Percentiles rank a stretch among this genome's conserved stretches.
phyloP scores from a whole-genome alignment of 2,113 vertebrate species.

The Colaptes auratus region DNA sequence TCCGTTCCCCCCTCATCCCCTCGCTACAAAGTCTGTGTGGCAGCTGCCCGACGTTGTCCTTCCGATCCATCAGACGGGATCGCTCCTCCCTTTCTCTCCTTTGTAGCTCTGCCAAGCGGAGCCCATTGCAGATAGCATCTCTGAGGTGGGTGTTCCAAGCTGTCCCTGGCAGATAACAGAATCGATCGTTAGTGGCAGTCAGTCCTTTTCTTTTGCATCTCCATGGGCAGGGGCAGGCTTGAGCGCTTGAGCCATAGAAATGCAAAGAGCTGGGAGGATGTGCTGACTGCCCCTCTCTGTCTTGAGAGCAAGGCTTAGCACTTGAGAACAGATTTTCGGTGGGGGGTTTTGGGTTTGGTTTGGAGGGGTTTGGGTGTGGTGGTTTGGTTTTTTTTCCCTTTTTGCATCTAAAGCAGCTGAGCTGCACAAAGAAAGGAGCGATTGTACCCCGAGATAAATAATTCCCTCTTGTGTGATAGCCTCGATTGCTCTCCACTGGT shows the following conservation, averaged over 20 bases:
- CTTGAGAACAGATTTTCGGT: neutral
- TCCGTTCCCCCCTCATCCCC: too few species aligned
- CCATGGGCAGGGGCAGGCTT: neutral
- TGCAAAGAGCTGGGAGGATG: neutral
- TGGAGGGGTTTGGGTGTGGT: too few species aligned
- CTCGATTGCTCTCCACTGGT: neutral
- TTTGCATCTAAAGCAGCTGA: conserved; percentile 2
- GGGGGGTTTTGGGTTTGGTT: too few species aligned
- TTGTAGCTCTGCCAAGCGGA: neutral
- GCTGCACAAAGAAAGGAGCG: neutral
- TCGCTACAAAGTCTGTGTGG: too few species aligned
- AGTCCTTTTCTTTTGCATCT: neutral
- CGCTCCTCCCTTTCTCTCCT: neutral
- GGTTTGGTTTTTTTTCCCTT: too few species aligned
- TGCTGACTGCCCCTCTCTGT: neutral
- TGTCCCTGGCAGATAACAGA: neutral
- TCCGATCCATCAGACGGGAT: neutral
- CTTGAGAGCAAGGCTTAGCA: neutral
- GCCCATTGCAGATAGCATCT: neutral
- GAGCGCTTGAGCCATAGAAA: neutral
- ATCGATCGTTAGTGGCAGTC: neutral
- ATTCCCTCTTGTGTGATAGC: neutral
- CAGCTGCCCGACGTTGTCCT: neutral
- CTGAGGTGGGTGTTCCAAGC: neutral
- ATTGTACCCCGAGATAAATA: neutral